These are phyloP conservation scores for Papilio polyxenes DNA, from an alignment of 1,140 invertebrate genomes.

Conservation along the genomic window DNA sequence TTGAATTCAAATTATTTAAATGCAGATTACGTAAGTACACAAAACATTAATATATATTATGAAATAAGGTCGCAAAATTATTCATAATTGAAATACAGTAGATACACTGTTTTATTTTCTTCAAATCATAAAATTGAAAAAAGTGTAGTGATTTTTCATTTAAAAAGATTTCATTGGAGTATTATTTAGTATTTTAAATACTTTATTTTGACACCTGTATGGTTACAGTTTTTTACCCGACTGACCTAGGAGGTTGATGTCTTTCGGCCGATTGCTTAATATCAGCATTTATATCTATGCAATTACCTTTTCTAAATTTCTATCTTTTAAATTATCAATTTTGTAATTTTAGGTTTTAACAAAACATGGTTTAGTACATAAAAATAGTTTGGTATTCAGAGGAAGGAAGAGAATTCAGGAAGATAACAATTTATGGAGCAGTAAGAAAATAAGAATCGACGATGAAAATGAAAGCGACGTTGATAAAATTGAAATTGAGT, in stretches of 20 bases:
- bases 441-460: neutral
- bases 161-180: too few relatives aligned
- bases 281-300: too few relatives aligned
- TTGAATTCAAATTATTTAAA: conserved; percentile 46
- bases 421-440: neutral
- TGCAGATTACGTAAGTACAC: conserved; percentile 56
- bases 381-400: conserved; percentile 29
- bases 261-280: too few relatives aligned
- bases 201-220: neutral
- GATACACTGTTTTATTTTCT: too few relatives aligned
- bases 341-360: conserved; percentile 51
- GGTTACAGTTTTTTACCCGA: too few relatives aligned
- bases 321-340: neutral
- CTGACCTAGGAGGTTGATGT: too few relatives aligned
- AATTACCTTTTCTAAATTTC: too few relatives aligned
- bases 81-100: neutral
- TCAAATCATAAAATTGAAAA: too few relatives aligned
- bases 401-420: neutral
- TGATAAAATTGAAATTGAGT: neutral
- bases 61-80: too few relatives aligned
- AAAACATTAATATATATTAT: neutral
- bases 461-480: neutral
- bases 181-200: too few relatives aligned
- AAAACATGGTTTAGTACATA: conserved; percentile 52
- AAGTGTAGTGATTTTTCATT: too few relatives aligned